These are phyloP conservation scores for Drosophila limbata DNA, from an alignment of 2,888 invertebrate species.

Conservation along the genomic window DNA sequence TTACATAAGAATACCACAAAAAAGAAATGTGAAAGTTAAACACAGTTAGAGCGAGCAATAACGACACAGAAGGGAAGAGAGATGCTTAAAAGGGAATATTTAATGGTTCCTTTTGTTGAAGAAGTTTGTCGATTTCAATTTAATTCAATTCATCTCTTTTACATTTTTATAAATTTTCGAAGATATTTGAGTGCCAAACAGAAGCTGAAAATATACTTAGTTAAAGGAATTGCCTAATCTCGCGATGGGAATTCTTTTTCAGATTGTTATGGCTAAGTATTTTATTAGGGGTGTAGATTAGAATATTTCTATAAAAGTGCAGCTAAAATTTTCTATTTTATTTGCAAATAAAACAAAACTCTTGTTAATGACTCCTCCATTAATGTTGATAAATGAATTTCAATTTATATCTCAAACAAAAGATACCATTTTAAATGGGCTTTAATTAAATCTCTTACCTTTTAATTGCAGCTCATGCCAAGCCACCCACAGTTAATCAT, in stretches of 20 bases:
- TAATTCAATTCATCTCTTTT: constrained; percentile 18
- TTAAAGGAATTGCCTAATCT: constrained; percentile 15
- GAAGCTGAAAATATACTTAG: neutral
- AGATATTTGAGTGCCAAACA: constrained; percentile 10
- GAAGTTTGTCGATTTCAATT: constrained; percentile 47
- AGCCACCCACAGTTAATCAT: constrained; percentile 52
- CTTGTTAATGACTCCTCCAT: constrained; percentile 18
- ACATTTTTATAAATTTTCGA: constrained; percentile 39
- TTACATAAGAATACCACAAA: constrained; percentile 45
- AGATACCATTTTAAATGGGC: constrained; percentile 16
- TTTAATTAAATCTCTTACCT: constrained; percentile 68
- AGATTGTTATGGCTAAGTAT: neutral
- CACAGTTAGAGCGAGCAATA: neutral
- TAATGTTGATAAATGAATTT: constrained; percentile 38
- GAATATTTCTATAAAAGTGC: constrained; percentile 1
- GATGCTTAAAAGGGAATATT: constrained; percentile 27
- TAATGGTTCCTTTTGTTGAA: constrained; percentile 30
- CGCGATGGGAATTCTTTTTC: neutral
- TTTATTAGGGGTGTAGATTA: neutral
- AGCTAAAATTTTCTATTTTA: neutral
- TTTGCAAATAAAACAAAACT: constrained; percentile 10
- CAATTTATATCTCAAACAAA: constrained; percentile 58
- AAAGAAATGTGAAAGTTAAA: constrained; percentile 18
- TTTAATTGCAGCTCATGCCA: constrained; percentile 57
- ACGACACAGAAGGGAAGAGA: neutral